Base-by-base conservation (phyloP, 1,140 invertebrate genomes). In the Gonioctena quinquepunctata region DNA sequence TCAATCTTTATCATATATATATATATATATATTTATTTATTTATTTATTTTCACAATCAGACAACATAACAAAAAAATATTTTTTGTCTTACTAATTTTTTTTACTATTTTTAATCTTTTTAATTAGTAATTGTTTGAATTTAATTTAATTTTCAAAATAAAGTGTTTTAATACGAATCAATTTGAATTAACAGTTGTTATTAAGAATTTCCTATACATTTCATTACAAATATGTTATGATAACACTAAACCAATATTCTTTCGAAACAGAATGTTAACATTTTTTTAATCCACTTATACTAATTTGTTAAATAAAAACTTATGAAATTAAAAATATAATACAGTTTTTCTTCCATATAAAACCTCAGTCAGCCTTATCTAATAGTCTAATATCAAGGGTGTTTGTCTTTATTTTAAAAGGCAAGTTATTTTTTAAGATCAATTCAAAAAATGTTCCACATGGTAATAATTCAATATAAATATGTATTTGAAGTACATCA, bases 181-280 rank as follows among this genome's bases (percentile, higher is more conserved):
- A 54, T 54, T 54, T 21, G 16, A 42, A 42, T n/a, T 54, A 16
- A 61, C 59, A 61, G 21, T n/a, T n/a, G 27, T 49, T 49, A 64
- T 64, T 50, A 48, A 64, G 49, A 48, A 64, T 64, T 64, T 64
- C 61, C 42, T 49, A 49, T 26, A 63, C n/a, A n/a, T 2, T 22
- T 48, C 25, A 50, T 61, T 61, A 61, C 59, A 64, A 64, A 63
- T 23, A 64, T 19, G 23, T 27, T 28, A 26, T 33, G 7, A 23
- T 61, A n/a, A 61, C n/a, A 61, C 25, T 57, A n/a, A 61, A 27
- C 28, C 16, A 61, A 61, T 26, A 61, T 61, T 25, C 23, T 61
- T 61, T 27, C 27, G 28, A n/a, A 61, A 61, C 25, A 18, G 23
- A 18, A 23, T n/a, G 18, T 61, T 61, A 33, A 61, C 27, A 25